phyloP scores from a whole-genome alignment of 2,797 vertebrate genomes.

The Sebastes itinus region DNA sequence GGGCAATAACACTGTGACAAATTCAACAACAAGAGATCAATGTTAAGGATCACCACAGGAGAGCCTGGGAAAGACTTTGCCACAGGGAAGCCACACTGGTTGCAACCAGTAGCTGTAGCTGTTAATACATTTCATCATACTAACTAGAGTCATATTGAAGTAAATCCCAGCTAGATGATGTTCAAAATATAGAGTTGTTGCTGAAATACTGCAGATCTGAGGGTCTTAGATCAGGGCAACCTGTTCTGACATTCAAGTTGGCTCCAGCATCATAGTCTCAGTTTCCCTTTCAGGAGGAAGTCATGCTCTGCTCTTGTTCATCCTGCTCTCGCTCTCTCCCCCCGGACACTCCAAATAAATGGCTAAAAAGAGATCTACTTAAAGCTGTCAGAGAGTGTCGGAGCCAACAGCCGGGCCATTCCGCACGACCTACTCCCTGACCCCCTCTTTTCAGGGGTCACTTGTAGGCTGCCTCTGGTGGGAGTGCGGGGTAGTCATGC shows the following conservation, averaged over 20 bases:
- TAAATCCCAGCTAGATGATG: not conserved
- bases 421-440: conserved; percentile 84
- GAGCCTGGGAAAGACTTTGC: conserved; percentile 48
- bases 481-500: conserved; percentile 84
- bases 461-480: conserved; percentile 83
- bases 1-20: conserved; percentile 69
- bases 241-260: conserved; percentile 22
- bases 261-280: conserved; percentile 24
- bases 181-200: not conserved
- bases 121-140: not conserved
- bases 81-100: conserved; percentile 17
- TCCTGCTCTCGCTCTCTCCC: conserved; percentile 46
- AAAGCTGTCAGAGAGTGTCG: conserved; percentile 88
- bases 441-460: conserved; percentile 84
- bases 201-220: not conserved
- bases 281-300: conserved; percentile 63
- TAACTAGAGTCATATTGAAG: not conserved
- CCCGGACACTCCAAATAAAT: conserved; percentile 81
- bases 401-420: conserved; percentile 84
- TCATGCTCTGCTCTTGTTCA: conserved; percentile 71
- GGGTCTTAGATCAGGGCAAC: not conserved
- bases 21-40: conserved; percentile 62
- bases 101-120: not conserved
- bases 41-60: conserved; percentile 48
- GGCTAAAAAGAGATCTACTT: conserved; percentile 86